Conservation (phyloP, 2,888 invertebrate species). For the Drosophila prolongata region DNA sequence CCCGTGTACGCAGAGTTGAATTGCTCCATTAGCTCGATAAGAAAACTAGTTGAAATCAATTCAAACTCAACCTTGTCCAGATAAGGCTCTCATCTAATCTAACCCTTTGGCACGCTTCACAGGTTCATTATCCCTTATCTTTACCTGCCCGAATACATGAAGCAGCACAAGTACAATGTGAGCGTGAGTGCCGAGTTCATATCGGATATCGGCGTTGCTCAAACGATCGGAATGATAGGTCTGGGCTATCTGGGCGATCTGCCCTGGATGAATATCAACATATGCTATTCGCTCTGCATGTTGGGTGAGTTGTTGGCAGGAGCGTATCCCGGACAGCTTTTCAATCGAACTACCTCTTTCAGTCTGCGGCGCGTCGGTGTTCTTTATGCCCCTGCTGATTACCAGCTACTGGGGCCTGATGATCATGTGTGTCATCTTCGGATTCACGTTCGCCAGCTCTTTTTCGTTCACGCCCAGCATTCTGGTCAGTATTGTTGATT, state of each 20-base stretch:
- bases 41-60: conserved; percentile 22
- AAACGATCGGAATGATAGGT: conserved; percentile 94
- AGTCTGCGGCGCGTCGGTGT: conserved; percentile 84
- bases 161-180: conserved; percentile 88
- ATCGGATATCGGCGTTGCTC: conserved; percentile 94
- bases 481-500: conserved; percentile 93
- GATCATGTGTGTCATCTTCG: conserved; percentile 88
- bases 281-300: conserved; percentile 92
- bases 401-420: conserved; percentile 76
- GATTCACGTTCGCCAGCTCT: conserved; percentile 95
- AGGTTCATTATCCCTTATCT: conserved; percentile 98
- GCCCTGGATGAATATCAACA: conserved; percentile 91
- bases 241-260: conserved; percentile 96
- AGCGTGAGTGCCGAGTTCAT: conserved; percentile 91
- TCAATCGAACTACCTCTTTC: not conserved
- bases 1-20: not conserved
- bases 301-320: conserved; percentile 82
- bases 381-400: conserved; percentile 82
- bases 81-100: conserved; percentile 5
- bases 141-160: conserved; percentile 94
- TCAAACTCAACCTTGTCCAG: conserved; percentile 8
- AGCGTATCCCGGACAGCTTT: not conserved
- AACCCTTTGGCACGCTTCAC: conserved; percentile 71
- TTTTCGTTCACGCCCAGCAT: conserved; percentile 96
- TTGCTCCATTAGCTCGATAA: conserved; percentile 21